Evolutionary conservation across 2,113 vertebrate species (phyloP).

Genomic region (Hystrix brachyura): DNA sequence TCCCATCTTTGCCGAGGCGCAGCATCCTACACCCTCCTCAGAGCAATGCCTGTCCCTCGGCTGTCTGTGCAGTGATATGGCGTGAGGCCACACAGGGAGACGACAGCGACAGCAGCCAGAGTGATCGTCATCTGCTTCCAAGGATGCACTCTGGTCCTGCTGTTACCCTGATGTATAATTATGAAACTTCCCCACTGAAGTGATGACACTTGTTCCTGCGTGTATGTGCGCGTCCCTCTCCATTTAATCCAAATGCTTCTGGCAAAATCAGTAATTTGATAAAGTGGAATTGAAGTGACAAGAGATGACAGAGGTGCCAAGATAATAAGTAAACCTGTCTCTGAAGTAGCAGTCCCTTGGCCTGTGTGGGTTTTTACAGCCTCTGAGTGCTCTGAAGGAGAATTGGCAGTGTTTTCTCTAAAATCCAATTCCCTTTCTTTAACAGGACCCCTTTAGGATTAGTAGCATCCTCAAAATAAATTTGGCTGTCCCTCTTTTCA

Average conservation of each 20-base stretch:
- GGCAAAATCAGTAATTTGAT: constrained; percentile 86
- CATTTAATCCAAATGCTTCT: constrained; percentile 80
- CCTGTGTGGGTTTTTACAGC: constrained; percentile 30
- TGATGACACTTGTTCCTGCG: constrained; percentile 75
- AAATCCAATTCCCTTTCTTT: background rate
- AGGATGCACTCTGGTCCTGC: constrained; percentile 70
- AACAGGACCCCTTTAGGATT: background rate
- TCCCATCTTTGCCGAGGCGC: background rate
- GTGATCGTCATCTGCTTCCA: constrained; percentile 55
- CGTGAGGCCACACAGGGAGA: constrained; percentile 7
- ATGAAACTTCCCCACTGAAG: constrained; percentile 82
- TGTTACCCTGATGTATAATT: constrained; percentile 84
- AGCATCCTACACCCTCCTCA: rapidly evolving
- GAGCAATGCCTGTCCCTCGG: background rate
- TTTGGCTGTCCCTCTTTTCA: background rate
- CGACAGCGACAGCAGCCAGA: background rate
- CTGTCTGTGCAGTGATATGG: background rate
- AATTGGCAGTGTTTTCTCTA: background rate
- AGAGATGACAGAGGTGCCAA: constrained; percentile 84
- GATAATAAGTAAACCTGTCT: constrained; percentile 84
- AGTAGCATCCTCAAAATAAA: background rate
- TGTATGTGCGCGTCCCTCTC: constrained; percentile 57
- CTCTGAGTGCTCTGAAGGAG: constrained; percentile 27
- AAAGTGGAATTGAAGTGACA: constrained; percentile 87
- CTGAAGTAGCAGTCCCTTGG: constrained; percentile 74